Conservation (phyloP, 2,797 vertebrate species). For the Galagoides demidoff region DNA sequence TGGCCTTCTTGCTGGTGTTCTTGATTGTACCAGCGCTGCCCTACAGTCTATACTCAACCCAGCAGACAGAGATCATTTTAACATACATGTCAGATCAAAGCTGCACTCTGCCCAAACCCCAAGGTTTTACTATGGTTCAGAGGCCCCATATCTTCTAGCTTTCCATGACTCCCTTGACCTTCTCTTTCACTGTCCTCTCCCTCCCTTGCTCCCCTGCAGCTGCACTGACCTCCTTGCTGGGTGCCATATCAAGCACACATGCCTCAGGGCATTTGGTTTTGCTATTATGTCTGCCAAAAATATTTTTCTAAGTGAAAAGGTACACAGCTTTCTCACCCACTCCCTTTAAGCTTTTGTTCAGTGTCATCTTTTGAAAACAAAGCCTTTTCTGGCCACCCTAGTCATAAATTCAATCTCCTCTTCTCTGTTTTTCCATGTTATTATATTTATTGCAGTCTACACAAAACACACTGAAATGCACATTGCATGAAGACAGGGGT, state of each 20-base stretch:
- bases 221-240: background rate
- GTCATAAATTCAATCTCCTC: background rate
- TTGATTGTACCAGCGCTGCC: background rate
- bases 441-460: background rate
- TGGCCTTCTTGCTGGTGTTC: background rate
- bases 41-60: background rate
- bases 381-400: background rate
- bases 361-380: background rate
- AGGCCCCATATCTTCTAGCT: background rate
- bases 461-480: background rate
- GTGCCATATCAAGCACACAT: background rate
- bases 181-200: background rate
- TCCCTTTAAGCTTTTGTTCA: background rate
- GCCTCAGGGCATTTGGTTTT: no score
- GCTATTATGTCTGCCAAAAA: no score
- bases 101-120: background rate
- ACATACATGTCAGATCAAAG: background rate
- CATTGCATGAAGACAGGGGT: background rate
- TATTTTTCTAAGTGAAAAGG: background rate
- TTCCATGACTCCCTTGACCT: background rate
- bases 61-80: background rate
- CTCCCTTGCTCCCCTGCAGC: background rate
- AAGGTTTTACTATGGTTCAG: background rate
- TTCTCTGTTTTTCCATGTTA: background rate
- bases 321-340: background rate